phyloP scores from a whole-genome alignment of 2,888 invertebrate species.

The Leucophora obtusa region DNA sequence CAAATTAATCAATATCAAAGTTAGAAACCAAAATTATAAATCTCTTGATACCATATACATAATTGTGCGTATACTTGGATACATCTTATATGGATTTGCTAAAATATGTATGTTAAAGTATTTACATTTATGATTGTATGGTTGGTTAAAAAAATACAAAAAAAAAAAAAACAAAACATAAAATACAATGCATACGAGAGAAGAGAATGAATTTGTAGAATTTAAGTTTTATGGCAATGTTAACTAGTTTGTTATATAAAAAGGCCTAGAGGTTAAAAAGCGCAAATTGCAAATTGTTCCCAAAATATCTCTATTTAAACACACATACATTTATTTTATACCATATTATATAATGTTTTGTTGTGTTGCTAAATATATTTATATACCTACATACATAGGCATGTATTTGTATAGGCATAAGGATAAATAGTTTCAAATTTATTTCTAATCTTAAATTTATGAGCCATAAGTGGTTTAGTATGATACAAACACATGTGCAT shows the following conservation, averaged over 20 bases:
- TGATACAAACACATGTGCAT: background rate
- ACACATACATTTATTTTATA: background rate
- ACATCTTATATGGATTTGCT: background rate
- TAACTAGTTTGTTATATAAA: constrained; percentile 42
- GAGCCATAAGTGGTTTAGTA: constrained; percentile 47
- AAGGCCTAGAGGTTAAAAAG: constrained; percentile 56
- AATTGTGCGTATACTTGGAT: constrained; percentile 41
- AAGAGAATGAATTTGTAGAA: constrained; percentile 4
- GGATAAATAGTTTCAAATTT: constrained; percentile 52
- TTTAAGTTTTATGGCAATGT: constrained; percentile 37
- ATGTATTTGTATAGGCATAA: constrained; percentile 9
- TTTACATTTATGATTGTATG: constrained; percentile 33
- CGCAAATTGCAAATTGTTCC: constrained; percentile 54
- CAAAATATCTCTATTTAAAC: constrained; percentile 40
- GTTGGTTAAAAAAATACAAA: constrained; percentile 17
- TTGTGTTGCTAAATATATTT: background rate
- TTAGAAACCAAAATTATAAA: constrained; percentile 57
- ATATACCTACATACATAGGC: background rate
- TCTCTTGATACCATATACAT: constrained; percentile 53
- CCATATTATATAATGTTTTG: constrained; percentile 36
- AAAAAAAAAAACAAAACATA: no score
- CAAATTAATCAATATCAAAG: constrained; percentile 59
- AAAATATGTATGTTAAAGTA: constrained; percentile 29
- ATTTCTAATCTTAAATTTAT: constrained; percentile 61
- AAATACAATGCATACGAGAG: background rate